Base-by-base conservation (phyloP, 1,140 invertebrate species). In the Phthorimaea operculella region DNA sequence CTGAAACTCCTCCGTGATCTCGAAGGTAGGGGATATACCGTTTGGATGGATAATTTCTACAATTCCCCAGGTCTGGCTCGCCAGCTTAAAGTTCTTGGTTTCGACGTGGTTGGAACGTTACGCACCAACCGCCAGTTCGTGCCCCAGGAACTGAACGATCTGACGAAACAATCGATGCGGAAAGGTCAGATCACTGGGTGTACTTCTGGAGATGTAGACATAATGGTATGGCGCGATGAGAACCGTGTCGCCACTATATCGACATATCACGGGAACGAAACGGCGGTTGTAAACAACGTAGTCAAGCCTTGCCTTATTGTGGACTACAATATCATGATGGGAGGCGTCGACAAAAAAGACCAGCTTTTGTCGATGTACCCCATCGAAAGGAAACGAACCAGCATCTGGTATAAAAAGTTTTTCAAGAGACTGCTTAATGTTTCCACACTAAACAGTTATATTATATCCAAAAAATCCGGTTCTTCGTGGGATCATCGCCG, bases 1-100 rank as follows among this genome's bases (percentile, higher is more conserved):
- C 55, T 66, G 8, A 34, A 45, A 28, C 51, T 66, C 9, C 3
- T 66, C 0, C 52, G 59, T 28, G 64, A 59, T n/a, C 56, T 67
- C 6, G n/a, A n/a, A n/a, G n/a, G n/a, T n/a, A n/a, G n/a, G n/a
- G n/a, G n/a, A n/a, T n/a, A n/a, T n/a, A n/a, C n/a, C n/a, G n/a
- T n/a, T n/a, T n/a, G n/a, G n/a, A n/a, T n/a, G n/a, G n/a, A n/a
- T n/a, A n/a, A n/a, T 42, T 60, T 52, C 34, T 66, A 66, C 33
- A 60, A 62, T 33, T 60, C 51, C 2, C 64, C 64, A 1, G 5
- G 12, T 18, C 47, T 64, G 0, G 55, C 62, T 2, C 34, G 62
- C 7, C 12, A 36, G 7, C 34, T 36, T 7, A 36, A 36, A 12
- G 12, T 7, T 36, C 12, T 36, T 7, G 51, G 47, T 0, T 49